Base-by-base conservation (phyloP, 2,797 vertebrate genomes). In the Sarcoramphus papa region DNA sequence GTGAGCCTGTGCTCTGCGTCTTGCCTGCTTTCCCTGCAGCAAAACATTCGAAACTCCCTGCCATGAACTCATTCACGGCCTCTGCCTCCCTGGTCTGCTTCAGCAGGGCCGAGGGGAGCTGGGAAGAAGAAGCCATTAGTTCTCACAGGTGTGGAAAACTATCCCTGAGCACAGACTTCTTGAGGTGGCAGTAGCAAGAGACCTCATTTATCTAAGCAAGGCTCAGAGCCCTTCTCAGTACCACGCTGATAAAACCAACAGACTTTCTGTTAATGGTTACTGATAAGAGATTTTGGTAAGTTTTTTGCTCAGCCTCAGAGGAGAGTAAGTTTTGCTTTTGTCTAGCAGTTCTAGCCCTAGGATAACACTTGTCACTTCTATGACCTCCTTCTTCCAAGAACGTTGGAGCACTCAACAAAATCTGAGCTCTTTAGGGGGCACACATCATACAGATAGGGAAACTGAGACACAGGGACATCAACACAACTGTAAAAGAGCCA, bases 251-350 rank as follows among this genome's bases (percentile, higher is more conserved):
- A 94, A 96, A 73, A 19, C 75, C 65, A 97, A 92, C 90, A 82
- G 84, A 70, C 75, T 80, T 81, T 91, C 84, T 90, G 79, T 64
- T 88, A 53, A 77, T 83, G 40, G 60, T 31, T 64, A 12, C 68
- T 30, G 93, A 92, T 90, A 95, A 80, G 80, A 82, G 77, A 72
- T 90, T 84, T 83, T 75, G 56, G 18, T 60, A 33, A 76, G 31
- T 50, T 88, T 69, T 62, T 85, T 80, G 48, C 53, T 88, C 35
- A 72, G 59, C 41, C 87, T 77, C 37, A 45, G 37, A 72, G 27
- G 22, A 88, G 60, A 80, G 14, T 10, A 22, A 37, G 7, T 86
- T 85, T 93, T 80, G 56, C 74, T 79, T 82, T 78, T 73, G 63
- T 86, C 78, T 62, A 8, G 69, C 53, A 60, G 3, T 48, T 86